Percentiles rank a stretch among this genome's conserved stretches.
These are phyloP conservation scores for Piaya cayana DNA, from an alignment of 2,113 vertebrate genomes.

Conservation along the genomic window DNA sequence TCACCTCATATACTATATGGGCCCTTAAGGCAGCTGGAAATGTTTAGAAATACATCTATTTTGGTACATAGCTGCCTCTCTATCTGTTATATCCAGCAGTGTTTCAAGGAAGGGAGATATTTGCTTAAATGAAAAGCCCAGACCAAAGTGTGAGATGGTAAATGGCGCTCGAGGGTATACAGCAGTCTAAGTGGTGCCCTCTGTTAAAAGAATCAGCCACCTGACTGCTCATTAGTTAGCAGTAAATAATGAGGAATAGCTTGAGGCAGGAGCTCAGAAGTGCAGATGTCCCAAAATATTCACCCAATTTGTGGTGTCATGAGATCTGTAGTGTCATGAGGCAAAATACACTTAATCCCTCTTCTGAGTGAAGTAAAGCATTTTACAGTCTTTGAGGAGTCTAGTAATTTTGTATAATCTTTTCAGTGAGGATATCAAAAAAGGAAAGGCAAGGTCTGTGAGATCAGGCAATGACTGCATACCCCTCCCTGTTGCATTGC, in stretches of 20 bases:
- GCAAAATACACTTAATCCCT: slow-evolving; percentile 16
- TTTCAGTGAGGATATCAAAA: slow-evolving; percentile 43
- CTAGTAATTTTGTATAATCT: slow-evolving; percentile 49
- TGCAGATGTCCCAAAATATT: slow-evolving; percentile 55
- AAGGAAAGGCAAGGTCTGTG: not conserved
- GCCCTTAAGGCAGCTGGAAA: slow-evolving; percentile 77
- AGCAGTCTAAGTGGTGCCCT: slow-evolving; percentile 47
- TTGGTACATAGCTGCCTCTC: slow-evolving; percentile 45
- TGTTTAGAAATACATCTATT: slow-evolving; percentile 71
- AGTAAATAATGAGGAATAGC: slow-evolving; percentile 61
- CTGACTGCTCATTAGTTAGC: slow-evolving; percentile 66
- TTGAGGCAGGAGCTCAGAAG: slow-evolving; percentile 36
- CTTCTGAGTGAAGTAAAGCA: slow-evolving; percentile 25
- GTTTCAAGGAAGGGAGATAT: slow-evolving; percentile 49
- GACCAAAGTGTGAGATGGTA: slow-evolving; percentile 48
- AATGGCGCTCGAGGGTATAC: slow-evolving; percentile 53
- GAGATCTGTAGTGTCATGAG: slow-evolving; percentile 22
- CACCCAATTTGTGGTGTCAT: slow-evolving; percentile 53
- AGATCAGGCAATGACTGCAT: not conserved
- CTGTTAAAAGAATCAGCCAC: slow-evolving; percentile 50
- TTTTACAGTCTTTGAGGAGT: slow-evolving; percentile 35
- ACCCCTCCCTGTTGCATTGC: fast-evolving
- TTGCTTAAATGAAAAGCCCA: slow-evolving; percentile 65
- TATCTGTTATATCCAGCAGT: slow-evolving; percentile 44
- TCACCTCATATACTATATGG: slow-evolving; percentile 76